Percentiles rank a stretch among this genome's conserved stretches.
Conservation (phyloP, 2,888 invertebrate genomes). For the Heliothis peltigera region DNA sequence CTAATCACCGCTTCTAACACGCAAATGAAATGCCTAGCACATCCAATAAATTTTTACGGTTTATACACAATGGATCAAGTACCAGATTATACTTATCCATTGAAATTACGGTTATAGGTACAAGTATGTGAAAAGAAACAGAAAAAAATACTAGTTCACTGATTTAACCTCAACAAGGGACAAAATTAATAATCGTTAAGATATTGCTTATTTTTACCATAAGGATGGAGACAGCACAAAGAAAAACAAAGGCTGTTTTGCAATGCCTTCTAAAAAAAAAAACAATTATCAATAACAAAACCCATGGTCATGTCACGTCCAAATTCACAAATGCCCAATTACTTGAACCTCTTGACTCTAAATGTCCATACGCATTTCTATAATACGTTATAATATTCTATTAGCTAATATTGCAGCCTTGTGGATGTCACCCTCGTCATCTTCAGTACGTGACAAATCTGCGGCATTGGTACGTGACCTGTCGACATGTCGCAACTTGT, state of each 20-base stretch:
- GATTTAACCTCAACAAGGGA: no score
- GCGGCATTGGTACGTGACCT: conserved; percentile 51
- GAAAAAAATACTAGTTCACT: no score
- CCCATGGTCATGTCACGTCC: neutral
- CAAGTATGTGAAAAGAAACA: neutral
- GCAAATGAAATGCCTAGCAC: conserved; percentile 5
- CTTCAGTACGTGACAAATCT: conserved; percentile 54
- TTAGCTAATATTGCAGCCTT: conserved; percentile 38
- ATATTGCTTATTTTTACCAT: no score
- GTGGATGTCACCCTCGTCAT: conserved; percentile 30
- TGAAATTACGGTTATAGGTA: neutral
- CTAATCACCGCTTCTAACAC: conserved; percentile 17
- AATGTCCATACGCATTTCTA: neutral
- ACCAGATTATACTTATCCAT: neutral
- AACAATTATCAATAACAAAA: neutral
- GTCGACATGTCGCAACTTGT: conserved; percentile 52
- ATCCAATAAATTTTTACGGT: conserved; percentile 12
- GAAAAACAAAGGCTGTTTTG: no score
- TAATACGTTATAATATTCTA: conserved; percentile 6
- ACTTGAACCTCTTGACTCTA: neutral
- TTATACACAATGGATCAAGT: neutral
- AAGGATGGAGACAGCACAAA: no score
- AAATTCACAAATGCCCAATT: neutral
- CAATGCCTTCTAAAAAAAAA: neutral
- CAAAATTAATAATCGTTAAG: no score